These are phyloP conservation scores for Lottia gigantea DNA, from an alignment of 2,888 invertebrate species.

Conservation along the genomic window DNA sequence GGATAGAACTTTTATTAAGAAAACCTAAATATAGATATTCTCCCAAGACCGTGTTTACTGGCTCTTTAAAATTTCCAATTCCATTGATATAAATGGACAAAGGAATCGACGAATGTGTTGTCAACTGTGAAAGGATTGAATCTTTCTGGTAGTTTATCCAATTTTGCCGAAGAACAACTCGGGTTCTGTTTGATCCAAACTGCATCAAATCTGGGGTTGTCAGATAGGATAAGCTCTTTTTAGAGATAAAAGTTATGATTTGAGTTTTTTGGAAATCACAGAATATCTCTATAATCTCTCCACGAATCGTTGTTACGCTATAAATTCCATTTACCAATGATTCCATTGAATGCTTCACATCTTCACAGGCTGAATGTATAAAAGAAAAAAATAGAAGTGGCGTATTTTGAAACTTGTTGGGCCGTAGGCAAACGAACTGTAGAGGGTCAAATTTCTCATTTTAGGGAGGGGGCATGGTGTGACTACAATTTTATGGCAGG, in stretches of 20 bases:
- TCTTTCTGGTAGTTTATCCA: not conserved
- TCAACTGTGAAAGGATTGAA: slow-evolving; percentile 11
- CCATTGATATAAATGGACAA: slow-evolving; percentile 9
- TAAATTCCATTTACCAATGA: not conserved
- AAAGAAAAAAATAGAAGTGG: not conserved
- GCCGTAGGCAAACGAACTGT: too few species aligned
- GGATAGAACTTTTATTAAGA: not conserved
- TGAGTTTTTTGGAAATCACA: not conserved
- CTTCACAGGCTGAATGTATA: not conserved
- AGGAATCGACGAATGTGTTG: not conserved
- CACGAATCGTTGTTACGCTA: too few species aligned
- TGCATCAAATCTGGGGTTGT: not conserved
- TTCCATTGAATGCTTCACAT: not conserved
- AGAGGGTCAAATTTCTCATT: too few species aligned
- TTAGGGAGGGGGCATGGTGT: too few species aligned
- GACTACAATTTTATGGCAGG: too few species aligned
- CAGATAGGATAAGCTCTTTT: too few species aligned
- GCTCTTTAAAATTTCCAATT: not conserved
- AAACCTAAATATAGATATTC: slow-evolving; percentile 5
- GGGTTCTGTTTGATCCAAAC: not conserved
- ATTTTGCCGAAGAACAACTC: not conserved
- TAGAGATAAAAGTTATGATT: not conserved
- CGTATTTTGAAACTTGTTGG: too few species aligned
- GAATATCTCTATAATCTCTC: not conserved
- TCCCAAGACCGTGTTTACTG: slow-evolving; percentile 1